A percentile compares a stretch with the other conserved stretches of the same genome.
These are phyloP conservation scores for Melanerpes aurifrons DNA, from an alignment of 2,113 vertebrate genomes.

Conservation along the genomic window DNA sequence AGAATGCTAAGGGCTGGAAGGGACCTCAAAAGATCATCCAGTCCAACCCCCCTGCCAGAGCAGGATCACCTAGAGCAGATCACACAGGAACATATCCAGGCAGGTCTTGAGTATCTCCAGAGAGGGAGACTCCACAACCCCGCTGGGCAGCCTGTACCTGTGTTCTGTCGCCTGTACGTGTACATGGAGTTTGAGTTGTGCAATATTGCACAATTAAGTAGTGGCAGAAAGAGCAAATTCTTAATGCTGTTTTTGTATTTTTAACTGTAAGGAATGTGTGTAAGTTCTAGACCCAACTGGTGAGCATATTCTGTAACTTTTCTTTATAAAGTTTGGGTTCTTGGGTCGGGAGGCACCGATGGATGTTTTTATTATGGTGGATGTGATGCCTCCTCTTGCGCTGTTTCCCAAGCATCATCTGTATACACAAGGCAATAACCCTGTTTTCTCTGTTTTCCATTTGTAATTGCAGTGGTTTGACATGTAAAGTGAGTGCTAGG, in stretches of 20 bases:
- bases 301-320: background rate
- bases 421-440: background rate
- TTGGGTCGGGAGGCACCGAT: background rate
- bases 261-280: background rate
- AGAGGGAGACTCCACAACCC: too few species aligned
- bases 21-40: too few species aligned
- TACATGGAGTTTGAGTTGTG: background rate
- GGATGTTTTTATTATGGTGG: background rate
- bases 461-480: conserved; percentile 82
- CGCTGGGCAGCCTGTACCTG: too few species aligned
- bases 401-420: background rate
- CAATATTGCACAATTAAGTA: background rate
- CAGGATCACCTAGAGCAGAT: too few species aligned
- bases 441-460: background rate
- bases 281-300: background rate
- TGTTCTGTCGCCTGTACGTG: too few species aligned
- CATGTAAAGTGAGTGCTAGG: conserved; percentile 96
- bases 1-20: too few species aligned
- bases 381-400: background rate
- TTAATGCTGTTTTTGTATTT: background rate
- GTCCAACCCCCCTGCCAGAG: too few species aligned
- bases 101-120: too few species aligned
- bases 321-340: background rate
- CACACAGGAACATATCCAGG: too few species aligned
- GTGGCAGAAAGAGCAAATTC: background rate